Percentiles rank a stretch among this genome's conserved stretches.
Conservation (phyloP, 53 echinoderm and acorn worm species). For the Astropecten irregularis region DNA sequence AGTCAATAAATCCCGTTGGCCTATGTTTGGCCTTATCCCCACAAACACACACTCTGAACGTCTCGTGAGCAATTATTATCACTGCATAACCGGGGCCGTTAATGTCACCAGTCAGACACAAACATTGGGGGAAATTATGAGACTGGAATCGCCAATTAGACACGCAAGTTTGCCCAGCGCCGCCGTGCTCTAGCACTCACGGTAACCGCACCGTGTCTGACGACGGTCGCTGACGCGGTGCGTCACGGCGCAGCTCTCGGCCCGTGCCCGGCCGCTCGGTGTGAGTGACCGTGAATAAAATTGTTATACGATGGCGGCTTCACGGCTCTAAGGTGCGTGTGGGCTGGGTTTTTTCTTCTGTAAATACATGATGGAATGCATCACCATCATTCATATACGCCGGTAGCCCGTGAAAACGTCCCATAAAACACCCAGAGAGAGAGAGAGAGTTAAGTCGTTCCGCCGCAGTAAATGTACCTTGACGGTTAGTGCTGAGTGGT, state of each 20-base stretch:
- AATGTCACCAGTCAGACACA: slow-evolving; percentile 29
- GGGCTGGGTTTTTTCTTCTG: slow-evolving; percentile 28
- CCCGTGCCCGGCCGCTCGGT: too few relatives aligned
- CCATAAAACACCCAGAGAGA: slow-evolving; percentile 9
- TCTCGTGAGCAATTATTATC: slow-evolving; percentile 30
- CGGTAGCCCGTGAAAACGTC: neutral
- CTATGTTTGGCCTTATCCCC: slow-evolving; percentile 58
- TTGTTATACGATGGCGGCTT: too few relatives aligned
- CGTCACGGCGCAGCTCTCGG: too few relatives aligned
- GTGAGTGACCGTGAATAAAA: too few relatives aligned
- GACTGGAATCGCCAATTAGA: slow-evolving; percentile 25
- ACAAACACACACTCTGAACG: too few relatives aligned
- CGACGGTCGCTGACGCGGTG: too few relatives aligned
- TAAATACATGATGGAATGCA: slow-evolving; percentile 40
- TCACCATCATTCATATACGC: slow-evolving; percentile 47
- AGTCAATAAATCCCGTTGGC: too few relatives aligned
- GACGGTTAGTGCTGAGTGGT: neutral
- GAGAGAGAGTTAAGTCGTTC: neutral
- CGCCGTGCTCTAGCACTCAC: too few relatives aligned
- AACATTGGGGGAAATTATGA: slow-evolving; percentile 46
- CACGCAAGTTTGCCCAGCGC: slow-evolving; percentile 35
- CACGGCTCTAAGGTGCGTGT: too few relatives aligned
- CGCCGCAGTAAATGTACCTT: neutral
- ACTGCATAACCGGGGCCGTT: neutral
- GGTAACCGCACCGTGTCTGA: too few relatives aligned